Conservation (phyloP, 2,113 vertebrate genomes). For the Anolis sagrei region DNA sequence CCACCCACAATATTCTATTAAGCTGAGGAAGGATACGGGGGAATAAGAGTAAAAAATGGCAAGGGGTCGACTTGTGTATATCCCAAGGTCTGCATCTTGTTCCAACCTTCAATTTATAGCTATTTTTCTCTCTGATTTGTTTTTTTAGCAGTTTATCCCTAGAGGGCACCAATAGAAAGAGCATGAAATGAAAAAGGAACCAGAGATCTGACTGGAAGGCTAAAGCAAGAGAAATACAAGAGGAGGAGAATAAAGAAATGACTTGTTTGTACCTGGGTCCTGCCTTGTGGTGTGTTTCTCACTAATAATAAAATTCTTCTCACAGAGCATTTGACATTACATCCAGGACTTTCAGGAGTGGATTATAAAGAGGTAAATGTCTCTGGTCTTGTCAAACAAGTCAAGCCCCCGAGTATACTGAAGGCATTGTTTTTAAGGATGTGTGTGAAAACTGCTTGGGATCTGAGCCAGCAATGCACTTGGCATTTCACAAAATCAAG, state of each 20-base stretch:
- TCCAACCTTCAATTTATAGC: background rate
- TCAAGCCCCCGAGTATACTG: background rate
- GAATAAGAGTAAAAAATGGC: no score
- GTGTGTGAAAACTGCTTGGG: background rate
- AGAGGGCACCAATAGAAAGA: background rate
- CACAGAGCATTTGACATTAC: conserved; percentile 3
- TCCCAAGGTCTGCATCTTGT: no score
- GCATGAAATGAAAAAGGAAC: background rate
- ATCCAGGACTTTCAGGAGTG: background rate
- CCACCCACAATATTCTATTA: no score
- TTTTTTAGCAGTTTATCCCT: background rate
- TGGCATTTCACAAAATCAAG: conserved; percentile 20
- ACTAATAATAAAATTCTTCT: background rate
- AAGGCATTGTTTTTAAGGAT: background rate
- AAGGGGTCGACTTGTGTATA: no score
- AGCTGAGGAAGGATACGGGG: no score
- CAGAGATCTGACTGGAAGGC: background rate
- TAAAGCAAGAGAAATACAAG: background rate
- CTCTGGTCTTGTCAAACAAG: background rate
- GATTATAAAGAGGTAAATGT: no score
- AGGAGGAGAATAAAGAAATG: background rate
- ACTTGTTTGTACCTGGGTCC: background rate
- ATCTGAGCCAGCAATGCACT: background rate
- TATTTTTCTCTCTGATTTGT: background rate
- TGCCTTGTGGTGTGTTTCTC: background rate